Evolutionary conservation across 1,140 invertebrate species (phyloP).

Genomic region (Yoshiicerus persimilis): DNA sequence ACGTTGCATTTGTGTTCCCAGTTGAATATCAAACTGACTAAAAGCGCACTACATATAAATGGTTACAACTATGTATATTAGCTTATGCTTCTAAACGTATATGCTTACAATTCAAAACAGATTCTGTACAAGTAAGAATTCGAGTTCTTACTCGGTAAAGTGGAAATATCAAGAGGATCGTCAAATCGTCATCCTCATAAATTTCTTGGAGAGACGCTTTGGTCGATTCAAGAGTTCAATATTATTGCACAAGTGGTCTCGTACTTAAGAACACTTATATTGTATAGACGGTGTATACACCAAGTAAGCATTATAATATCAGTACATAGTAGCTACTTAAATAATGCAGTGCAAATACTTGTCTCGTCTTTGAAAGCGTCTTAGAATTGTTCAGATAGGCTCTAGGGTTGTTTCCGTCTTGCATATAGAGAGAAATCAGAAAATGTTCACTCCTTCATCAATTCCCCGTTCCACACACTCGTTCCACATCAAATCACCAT

Average conservation of each 20-base stretch:
- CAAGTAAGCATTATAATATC: too few species aligned
- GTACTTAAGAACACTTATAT: too few species aligned
- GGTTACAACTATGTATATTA: too few species aligned
- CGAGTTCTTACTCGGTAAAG: not conserved
- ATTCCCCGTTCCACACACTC: not conserved
- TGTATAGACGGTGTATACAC: too few species aligned
- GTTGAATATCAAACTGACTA: not conserved
- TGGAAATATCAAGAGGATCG: not conserved
- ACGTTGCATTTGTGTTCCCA: not conserved
- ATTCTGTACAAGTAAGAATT: not conserved
- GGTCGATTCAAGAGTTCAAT: not conserved
- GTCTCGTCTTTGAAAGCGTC: not conserved
- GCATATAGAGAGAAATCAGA: not conserved
- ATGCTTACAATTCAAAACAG: not conserved
- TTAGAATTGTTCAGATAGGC: not conserved
- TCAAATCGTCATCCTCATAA: not conserved
- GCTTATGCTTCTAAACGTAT: not conserved
- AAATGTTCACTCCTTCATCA: not conserved
- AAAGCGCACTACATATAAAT: not conserved
- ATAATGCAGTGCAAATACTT: not conserved
- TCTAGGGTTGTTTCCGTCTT: not conserved
- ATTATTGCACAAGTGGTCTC: not conserved
- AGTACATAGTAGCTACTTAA: not conserved
- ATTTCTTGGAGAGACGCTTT: not conserved
- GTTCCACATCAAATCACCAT: constrained; percentile 26